Base-by-base conservation (phyloP, 2,888 invertebrate species). In the Acanthococcus lagerstroemiae region DNA sequence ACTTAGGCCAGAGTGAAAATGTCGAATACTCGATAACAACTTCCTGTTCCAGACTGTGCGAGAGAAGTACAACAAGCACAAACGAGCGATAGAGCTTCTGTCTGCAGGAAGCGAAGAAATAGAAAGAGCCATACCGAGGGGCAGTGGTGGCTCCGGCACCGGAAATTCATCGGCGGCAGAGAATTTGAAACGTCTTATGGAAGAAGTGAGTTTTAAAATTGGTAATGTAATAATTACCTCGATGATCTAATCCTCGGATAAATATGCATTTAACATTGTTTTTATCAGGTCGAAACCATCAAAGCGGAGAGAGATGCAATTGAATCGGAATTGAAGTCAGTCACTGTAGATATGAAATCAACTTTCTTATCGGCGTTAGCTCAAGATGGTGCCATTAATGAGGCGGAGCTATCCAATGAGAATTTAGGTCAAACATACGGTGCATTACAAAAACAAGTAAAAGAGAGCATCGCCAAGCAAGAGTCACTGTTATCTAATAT, bases 271-370 rank as follows among this genome's bases (percentile, higher is more conserved):
- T 24, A 3, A 21, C n/a, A 37, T 52, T 52, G 4, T 44, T 52
- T 26, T 65, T n/a, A 72, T 25, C 25, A 84, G 81, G 90, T 94
- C 65, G 92, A 92, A 74, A 82, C 84, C 44, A 80, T 94, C 55
- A 93, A 92, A 79, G 87, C 87, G 3, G 93, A 94, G 78, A 83
- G 96, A 54, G 95, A 95, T 77, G 84, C 83, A 4, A 83, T 95
- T 70, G 95, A 96, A 80, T 84, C 84, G 2, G 90, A 93, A 76
- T 79, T 95, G 44, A 90, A 90, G 74, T 84, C 84, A 50, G 81
- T 86, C 4, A 84, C 86, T 9, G 83, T 84, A 58, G 90, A 90
- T 74, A 90, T 95, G 85, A 88, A 90, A 74, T 81, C 83, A 24
- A 82, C 83, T 72, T 93, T 95, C 76, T 78, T 91, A 72, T 77